phyloP scores from a whole-genome alignment of 2,113 vertebrate genomes.

The Gobius niger region DNA sequence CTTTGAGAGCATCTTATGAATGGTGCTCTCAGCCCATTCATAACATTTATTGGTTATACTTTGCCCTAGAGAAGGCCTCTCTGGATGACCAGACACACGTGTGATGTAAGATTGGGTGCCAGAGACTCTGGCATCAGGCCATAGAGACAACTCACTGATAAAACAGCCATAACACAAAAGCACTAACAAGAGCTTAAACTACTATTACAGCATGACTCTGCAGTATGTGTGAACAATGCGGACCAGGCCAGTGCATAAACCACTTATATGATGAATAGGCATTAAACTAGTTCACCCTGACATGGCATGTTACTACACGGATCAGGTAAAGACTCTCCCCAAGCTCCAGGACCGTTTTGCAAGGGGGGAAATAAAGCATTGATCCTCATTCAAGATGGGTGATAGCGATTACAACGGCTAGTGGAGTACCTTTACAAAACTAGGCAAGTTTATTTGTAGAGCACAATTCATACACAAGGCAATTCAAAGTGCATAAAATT shows the following conservation, averaged over 20 bases:
- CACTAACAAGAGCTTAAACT: neutral
- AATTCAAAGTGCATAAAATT: no score
- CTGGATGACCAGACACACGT: neutral
- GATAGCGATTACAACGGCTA: no score
- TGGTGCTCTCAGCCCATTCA: neutral
- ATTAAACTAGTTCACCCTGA: no score
- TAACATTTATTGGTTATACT: neutral
- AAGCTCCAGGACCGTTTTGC: no score
- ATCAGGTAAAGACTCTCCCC: no score
- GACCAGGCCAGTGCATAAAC: neutral
- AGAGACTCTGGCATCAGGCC: neutral
- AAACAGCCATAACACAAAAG: neutral
- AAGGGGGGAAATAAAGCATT: no score
- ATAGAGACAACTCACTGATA: neutral
- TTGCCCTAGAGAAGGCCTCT: neutral
- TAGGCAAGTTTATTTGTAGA: no score
- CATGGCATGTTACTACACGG: no score
- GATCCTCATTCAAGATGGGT: no score
- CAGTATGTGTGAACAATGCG: neutral
- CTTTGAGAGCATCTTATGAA: neutral
- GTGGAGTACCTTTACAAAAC: no score
- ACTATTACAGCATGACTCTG: neutral
- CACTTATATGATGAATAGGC: no score
- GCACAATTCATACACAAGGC: no score
- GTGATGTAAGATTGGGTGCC: neutral